Conservation (phyloP, 1,140 invertebrate genomes). For the Drosophila kohkoa region DNA sequence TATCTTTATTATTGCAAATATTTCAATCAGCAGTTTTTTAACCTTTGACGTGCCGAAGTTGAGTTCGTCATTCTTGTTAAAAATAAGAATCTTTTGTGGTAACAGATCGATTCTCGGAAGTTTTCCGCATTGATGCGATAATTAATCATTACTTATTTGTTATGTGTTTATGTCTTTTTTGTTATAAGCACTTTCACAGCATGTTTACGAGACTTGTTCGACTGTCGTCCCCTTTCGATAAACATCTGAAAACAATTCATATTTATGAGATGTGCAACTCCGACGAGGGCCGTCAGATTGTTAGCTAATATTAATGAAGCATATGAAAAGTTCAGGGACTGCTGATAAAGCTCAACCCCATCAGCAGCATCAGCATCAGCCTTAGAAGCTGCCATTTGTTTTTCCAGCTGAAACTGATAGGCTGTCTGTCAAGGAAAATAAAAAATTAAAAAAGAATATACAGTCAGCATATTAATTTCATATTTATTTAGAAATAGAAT, state of each 20-base stretch:
- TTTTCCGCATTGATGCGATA: conserved; percentile 25
- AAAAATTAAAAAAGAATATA: conserved; percentile 3
- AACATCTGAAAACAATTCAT: conserved; percentile 46
- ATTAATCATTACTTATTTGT: conserved; percentile 24
- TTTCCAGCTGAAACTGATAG: conserved; percentile 45
- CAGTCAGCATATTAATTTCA: conserved; percentile 12
- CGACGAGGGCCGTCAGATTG: conserved; percentile 23
- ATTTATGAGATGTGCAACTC: conserved; percentile 45
- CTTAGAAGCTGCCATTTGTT: conserved; percentile 9
- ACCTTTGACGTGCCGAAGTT: neutral
- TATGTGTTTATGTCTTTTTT: neutral
- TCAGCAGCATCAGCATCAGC: conserved; percentile 11
- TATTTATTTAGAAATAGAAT: conserved; percentile 33
- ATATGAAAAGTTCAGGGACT: conserved; percentile 58
- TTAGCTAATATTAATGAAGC: conserved; percentile 15
- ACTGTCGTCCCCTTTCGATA: conserved; percentile 13
- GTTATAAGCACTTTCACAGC: conserved; percentile 33
- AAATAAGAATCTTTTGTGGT: conserved; percentile 5
- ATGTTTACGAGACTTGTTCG: neutral
- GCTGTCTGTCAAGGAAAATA: conserved; percentile 16
- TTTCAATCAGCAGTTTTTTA: neutral
- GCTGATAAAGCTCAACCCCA: conserved; percentile 18
- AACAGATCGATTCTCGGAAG: conserved; percentile 5
- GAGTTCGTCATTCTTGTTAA: conserved; percentile 1
- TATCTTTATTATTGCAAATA: neutral